These are phyloP conservation scores for Argya squamiceps DNA, from an alignment of 2,797 vertebrate species.

Conservation along the genomic window DNA sequence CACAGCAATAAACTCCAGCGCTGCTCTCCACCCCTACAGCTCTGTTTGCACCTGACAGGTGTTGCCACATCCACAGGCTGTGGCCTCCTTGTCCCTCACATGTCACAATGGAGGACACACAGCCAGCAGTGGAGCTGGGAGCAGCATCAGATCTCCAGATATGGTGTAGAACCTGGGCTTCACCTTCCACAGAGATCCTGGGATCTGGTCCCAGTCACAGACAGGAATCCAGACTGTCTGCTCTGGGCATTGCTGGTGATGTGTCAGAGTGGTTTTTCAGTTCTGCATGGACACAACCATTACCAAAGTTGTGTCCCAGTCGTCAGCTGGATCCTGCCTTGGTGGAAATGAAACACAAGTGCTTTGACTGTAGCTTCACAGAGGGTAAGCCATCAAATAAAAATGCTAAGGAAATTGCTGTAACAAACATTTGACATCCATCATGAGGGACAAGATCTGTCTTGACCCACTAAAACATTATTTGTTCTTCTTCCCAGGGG, in stretches of 20 bases:
- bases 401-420: background rate
- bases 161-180: background rate
- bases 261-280: background rate
- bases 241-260: background rate
- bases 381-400: background rate
- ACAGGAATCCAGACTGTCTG: background rate
- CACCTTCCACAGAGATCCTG: background rate
- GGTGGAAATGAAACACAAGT: background rate
- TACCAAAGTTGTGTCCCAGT: background rate
- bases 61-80: background rate
- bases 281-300: background rate
- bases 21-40: background rate
- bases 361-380: background rate
- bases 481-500: slow-evolving; percentile 5
- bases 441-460: slow-evolving; percentile 1
- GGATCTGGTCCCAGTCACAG: background rate
- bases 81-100: background rate
- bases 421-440: background rate
- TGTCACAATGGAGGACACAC: fast-evolving
- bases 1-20: background rate
- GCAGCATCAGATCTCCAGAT: background rate
- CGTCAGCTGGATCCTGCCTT: background rate
- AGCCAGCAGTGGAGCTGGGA: background rate
- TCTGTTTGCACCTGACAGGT: background rate
- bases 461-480: background rate